Conservation (phyloP, 2,888 invertebrate species). For the Trichopoda pennipes region DNA sequence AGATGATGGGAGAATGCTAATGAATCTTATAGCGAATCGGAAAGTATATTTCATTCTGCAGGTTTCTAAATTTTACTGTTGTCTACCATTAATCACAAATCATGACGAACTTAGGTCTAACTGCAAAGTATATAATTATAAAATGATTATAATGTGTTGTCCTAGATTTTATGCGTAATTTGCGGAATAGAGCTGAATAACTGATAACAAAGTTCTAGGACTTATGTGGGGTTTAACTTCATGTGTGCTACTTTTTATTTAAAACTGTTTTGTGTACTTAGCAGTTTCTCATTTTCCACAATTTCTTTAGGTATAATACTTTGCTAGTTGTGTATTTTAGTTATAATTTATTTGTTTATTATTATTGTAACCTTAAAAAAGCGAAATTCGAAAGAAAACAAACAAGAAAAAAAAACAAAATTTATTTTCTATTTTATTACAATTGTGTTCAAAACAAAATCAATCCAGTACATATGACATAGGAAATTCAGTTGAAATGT, state of each 20-base stretch:
- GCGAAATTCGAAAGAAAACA: slow-evolving; percentile 41
- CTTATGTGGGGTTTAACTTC: too few relatives aligned
- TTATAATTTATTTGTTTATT: slow-evolving; percentile 51
- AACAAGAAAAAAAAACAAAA: slow-evolving; percentile 70
- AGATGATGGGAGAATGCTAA: too few relatives aligned
- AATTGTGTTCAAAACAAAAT: slow-evolving; percentile 73
- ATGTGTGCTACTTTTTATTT: background rate
- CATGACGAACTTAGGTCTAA: too few relatives aligned
- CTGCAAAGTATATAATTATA: too few relatives aligned
- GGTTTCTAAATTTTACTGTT: too few relatives aligned
- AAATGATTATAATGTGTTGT: too few relatives aligned
- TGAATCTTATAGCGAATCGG: too few relatives aligned
- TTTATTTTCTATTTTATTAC: slow-evolving; percentile 73
- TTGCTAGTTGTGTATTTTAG: slow-evolving; percentile 41
- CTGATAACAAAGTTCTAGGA: too few relatives aligned
- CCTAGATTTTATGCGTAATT: too few relatives aligned
- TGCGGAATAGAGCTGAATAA: too few relatives aligned
- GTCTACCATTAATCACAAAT: too few relatives aligned
- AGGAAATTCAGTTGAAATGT: slow-evolving; percentile 81
- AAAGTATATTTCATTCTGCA: too few relatives aligned
- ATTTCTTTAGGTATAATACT: slow-evolving; percentile 2
- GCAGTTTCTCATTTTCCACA: background rate
- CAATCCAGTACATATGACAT: slow-evolving; percentile 79
- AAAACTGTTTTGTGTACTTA: background rate
- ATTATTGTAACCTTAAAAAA: background rate